These are phyloP conservation scores for Acrossocheilus fasciatus DNA, from an alignment of 2,797 vertebrate species.

Conservation along the genomic window DNA sequence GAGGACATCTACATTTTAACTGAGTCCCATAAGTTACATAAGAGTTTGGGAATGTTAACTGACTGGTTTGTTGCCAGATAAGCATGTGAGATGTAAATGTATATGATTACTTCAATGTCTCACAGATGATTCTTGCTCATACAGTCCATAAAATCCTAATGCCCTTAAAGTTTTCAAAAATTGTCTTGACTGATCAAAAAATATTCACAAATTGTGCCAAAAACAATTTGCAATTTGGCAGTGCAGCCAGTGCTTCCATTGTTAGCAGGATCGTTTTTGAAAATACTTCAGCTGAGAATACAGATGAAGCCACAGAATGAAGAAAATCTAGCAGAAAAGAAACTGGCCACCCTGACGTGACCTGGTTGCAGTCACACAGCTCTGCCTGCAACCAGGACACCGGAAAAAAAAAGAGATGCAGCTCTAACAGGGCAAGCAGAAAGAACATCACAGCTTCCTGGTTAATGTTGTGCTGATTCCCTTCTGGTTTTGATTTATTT, in stretches of 20 bases:
- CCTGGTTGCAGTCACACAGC: neutral
- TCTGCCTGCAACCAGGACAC: constrained; percentile 7
- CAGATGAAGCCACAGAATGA: neutral
- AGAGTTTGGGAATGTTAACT: constrained; percentile 1
- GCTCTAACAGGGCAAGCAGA: constrained; percentile 1
- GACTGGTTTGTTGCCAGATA: neutral
- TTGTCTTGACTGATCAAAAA: no score
- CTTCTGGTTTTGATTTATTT: neutral
- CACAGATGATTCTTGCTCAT: neutral
- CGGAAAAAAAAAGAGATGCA: neutral
- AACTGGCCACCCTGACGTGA: neutral
- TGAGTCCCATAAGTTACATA: constrained; percentile 43
- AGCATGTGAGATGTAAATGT: neutral
- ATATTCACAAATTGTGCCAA: neutral
- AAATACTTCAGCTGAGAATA: neutral
- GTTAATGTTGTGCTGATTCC: neutral
- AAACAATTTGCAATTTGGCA: neutral
- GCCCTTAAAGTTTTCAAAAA: no score
- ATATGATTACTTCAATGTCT: neutral
- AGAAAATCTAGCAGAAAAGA: neutral
- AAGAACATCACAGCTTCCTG: neutral
- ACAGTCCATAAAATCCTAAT: neutral
- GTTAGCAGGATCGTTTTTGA: neutral
- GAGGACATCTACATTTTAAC: constrained; percentile 72
- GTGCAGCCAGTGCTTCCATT: neutral